phyloP scores from a whole-genome alignment of 2,888 invertebrate species.

The Spisula solida region DNA sequence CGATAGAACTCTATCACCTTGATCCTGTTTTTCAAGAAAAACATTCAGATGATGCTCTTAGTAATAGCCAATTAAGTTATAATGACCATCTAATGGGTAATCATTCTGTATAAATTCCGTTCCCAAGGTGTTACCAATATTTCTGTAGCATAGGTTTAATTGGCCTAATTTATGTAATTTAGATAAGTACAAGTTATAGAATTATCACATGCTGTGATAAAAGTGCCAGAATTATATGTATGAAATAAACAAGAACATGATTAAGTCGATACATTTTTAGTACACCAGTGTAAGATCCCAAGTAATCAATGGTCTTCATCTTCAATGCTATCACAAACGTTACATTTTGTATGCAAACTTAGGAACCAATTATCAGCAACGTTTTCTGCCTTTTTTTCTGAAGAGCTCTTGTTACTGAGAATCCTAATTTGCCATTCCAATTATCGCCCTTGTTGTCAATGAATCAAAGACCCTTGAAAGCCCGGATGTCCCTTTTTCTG shows the following conservation, averaged over 20 bases:
- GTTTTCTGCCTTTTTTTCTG: not conserved
- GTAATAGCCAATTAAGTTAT: too few species aligned
- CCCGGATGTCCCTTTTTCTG: not conserved
- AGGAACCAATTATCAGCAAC: constrained; percentile 10
- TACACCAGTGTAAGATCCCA: not conserved
- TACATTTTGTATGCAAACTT: not conserved
- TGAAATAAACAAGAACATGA: constrained; percentile 9
- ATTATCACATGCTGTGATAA: not conserved
- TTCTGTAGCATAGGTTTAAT: not conserved
- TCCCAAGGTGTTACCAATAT: not conserved
- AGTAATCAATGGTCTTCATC: not conserved
- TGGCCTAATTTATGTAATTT: constrained; percentile 9
- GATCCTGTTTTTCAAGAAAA: too few species aligned
- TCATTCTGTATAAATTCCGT: not conserved
- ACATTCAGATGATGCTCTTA: too few species aligned
- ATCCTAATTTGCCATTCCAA: not conserved
- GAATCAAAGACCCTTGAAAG: constrained; percentile 14
- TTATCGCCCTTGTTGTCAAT: not conserved
- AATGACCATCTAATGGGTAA: not conserved
- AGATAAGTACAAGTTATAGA: not conserved
- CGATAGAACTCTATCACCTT: too few species aligned
- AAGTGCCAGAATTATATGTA: not conserved
- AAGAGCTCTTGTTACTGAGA: not conserved
- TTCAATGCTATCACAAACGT: not conserved
- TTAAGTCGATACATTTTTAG: not conserved